Conservation (phyloP, 2,888 invertebrate species). For the Troides aeacus region DNA sequence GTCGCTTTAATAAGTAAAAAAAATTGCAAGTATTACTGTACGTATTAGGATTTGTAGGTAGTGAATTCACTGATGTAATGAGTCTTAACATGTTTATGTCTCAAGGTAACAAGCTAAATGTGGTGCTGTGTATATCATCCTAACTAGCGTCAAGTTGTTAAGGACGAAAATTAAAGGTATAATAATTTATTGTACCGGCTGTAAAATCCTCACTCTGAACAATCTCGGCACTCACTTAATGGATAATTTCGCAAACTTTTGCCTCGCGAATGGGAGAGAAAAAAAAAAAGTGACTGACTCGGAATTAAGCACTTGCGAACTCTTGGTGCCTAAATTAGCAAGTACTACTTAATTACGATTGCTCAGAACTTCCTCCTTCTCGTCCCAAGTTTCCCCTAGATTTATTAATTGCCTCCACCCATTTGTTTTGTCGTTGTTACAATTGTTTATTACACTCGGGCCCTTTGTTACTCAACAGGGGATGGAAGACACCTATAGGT, state of each 20-base stretch:
- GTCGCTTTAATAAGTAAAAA: too few relatives aligned
- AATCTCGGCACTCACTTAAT: slow-evolving; percentile 8
- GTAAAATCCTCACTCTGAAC: background rate
- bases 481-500: background rate
- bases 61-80: too few relatives aligned
- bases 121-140: too few relatives aligned
- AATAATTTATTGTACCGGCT: background rate
- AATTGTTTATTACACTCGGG: slow-evolving; percentile 23
- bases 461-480: slow-evolving; percentile 4
- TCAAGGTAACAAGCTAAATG: too few relatives aligned
- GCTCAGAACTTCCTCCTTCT: slow-evolving; percentile 37
- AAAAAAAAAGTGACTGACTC: slow-evolving; percentile 18
- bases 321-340: slow-evolving; percentile 41
- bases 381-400: slow-evolving; percentile 33
- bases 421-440: slow-evolving; percentile 29
- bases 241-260: slow-evolving; percentile 15
- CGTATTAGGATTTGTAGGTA: too few relatives aligned
- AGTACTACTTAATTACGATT: slow-evolving; percentile 38
- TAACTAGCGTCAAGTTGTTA: too few relatives aligned
- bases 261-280: background rate
- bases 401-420: slow-evolving; percentile 36
- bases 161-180: background rate
- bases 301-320: slow-evolving; percentile 37
- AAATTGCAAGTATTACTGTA: too few relatives aligned
- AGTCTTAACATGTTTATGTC: too few relatives aligned